Evolutionary conservation across 1,140 invertebrate genomes (phyloP).

Genomic region (Leptinotarsa undecemlineata): DNA sequence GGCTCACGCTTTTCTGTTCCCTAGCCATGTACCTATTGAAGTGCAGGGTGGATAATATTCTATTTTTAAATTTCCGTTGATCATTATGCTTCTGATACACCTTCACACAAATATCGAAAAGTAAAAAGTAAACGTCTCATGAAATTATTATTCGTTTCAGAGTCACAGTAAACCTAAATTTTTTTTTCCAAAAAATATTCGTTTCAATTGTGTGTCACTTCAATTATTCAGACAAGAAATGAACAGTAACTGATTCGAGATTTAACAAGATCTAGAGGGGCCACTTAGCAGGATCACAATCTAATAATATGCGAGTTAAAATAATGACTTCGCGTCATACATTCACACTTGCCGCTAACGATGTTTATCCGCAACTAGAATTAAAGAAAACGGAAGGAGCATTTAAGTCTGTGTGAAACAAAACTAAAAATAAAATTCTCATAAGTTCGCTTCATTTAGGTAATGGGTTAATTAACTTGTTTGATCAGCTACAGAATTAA

Average conservation of each 20-base stretch:
- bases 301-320: slow-evolving; percentile 33
- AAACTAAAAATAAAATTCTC: slow-evolving; percentile 28
- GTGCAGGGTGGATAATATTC: too few relatives aligned
- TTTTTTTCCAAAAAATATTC: too few relatives aligned
- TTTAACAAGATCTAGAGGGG: not conserved
- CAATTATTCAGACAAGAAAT: not conserved
- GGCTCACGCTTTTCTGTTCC: too few relatives aligned
- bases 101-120: too few relatives aligned
- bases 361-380: slow-evolving; percentile 48
- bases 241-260: not conserved
- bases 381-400: slow-evolving; percentile 51
- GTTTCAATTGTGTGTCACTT: too few relatives aligned
- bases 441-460: slow-evolving; percentile 25
- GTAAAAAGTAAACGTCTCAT: too few relatives aligned
- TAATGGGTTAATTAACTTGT: slow-evolving; percentile 19
- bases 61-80: too few relatives aligned
- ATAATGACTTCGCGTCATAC: slow-evolving; percentile 52
- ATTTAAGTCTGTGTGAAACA: slow-evolving; percentile 44
- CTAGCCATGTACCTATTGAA: too few relatives aligned
- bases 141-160: too few relatives aligned
- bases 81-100: too few relatives aligned
- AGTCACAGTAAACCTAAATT: too few relatives aligned
- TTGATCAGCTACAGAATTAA: slow-evolving; percentile 1
- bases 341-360: slow-evolving; percentile 48
- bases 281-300: slow-evolving; percentile 16